Evolutionary conservation across 2,797 vertebrate genomes (phyloP), one percentile per base, ranked within the genome.

Genomic region (Eremophila alpestris): DNA sequence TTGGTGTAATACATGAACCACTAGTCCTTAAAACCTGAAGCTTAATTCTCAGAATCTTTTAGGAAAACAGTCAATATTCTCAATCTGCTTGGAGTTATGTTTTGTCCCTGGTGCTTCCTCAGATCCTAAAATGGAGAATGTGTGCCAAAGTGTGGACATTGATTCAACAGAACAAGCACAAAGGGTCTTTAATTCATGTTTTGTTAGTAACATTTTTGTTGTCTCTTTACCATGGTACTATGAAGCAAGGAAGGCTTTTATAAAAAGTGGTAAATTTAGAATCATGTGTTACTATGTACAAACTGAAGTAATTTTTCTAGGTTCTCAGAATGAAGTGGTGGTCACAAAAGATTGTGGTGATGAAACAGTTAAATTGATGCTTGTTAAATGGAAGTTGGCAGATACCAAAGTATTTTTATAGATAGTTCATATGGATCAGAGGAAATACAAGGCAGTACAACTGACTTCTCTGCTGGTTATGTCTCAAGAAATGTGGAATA

Each of bases 11-110:
- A 59, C 0, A 0, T 26, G 14, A 83, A 45, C 40, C 32, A 41
- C 20, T 76, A 4, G 22, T 69, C 46, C 10, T 64, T 55, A 41
- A 75, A 76, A 49, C 19, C 30, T 65, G 40, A 78, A 69, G 10
- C 18, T 24, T 73, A 17, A 77, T 67, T 79, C 19, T 84, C 15
- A 46, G 56, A 27, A 70, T 70, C 29, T 32, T 5, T 52, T 68
- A 43, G 15, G 56, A 77, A 80, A 70, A 13, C 29, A 21, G 19
- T 11, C 46, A 43, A 6, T 69, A 19, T 52, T 71, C 14, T 75
- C 3, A 26, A 1, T 52, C 32, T 49, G 3, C 29, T 29, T 82
- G 22, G 27, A 59, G 13, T 84, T 93, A 22, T 0, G 0, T 87
- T 60, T 85, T 87, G 58, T 76, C 38, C 29, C 11, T 88, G 45